Evolutionary conservation across 2,797 vertebrate genomes (phyloP), one percentile per base, ranked within the genome.

Genomic region (Acanthurus leucopareius): DNA sequence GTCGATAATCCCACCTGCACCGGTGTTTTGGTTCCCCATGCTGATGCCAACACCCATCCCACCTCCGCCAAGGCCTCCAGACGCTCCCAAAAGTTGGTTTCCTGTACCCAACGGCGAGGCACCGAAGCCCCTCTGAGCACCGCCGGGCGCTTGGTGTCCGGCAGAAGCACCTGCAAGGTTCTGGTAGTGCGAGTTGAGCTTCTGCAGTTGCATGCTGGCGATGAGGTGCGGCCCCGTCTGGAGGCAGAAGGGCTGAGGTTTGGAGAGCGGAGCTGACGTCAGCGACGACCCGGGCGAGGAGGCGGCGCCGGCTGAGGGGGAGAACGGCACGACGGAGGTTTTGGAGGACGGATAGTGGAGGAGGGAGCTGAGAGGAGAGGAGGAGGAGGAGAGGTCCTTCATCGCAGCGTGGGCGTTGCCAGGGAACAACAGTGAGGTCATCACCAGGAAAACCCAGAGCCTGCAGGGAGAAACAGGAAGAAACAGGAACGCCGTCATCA

Each of bases 141-240:
- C 90, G 0, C 86, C 61, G 1, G 89, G 53, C 0, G 83, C 65
- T 0, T 67, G 77, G 57, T 90, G 90, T 49, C 88, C 87, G 0
- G 69, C 81, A 0, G 92, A 71, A 0, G 90, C 69, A 0, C 90
- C 86, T 3, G 83, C 83, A 42, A 94, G 80, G 80, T 86, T 95
- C 67, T 96, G 95, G 88, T 95, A 97, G 90, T 96, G 97, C 22
- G 94, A 95, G 91, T 95, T 96, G 80, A 97, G 96, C 82, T 96
- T 96, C 91, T 96, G 96, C 32, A 96, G 93, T 85, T 96, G 96
- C 94, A 95, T 94, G 83, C 94, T 96, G 82, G 95, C 96, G 45
- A 96, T 86, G 83, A 96, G 92, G 22, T 95, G 96, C 4, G 96
- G 94, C 62, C 94, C 86, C 0, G 94, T 86, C 85, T 93, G 92